Evolutionary conservation across 2,888 invertebrate genomes (phyloP), one percentile per base, ranked within the genome.

Genomic region (Cephus nigrinus): DNA sequence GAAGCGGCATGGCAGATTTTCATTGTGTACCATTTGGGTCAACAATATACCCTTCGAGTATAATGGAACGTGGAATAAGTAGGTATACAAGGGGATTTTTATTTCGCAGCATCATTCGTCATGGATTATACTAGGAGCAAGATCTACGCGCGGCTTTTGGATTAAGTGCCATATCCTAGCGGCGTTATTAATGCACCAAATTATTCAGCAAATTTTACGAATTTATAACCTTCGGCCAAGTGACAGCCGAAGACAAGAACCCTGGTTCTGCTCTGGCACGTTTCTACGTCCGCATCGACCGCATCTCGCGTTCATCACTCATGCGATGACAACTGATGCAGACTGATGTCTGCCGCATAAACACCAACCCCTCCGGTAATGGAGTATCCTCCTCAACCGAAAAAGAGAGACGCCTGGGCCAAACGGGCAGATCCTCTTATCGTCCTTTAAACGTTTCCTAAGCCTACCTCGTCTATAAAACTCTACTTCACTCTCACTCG

Each of bases 61-160:
- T 89, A 87, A 88, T 89, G 84, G 85, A 86, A 84, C 83, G 81
- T 81, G 82, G 84, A 88, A 86, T 88, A 88, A 89, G 86, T 87
- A 83, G 85, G 82, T 85, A 81, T 80, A 80, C 81, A 81, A 23
- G 71, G 76, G 80, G 77, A 83, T 85, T 86, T 86, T 86, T 88
- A 88, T 88, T 87, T 85, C 81, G 83, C 86, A 82, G 76, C 84
- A 80, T 88, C 87, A 86, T 88, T 86, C 86, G 81, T 87, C 85
- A 88, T 84, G 84, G 84, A 85, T 86, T 85, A 84, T 87, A 23
- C 55, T 55, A 55, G 85, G 80, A 80, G 79, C 75, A 75, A 74
- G 75, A 71, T 81, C 78, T 76, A 75, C 76, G 72, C 77, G 15
- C 71, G 71, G 32, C 78, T 80, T 81, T 73, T 76, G 81, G 78